Evolutionary conservation across 2,888 invertebrate genomes (phyloP), one percentile per base, ranked within the genome.

Genomic region (Pseudanteris insignis): DNA sequence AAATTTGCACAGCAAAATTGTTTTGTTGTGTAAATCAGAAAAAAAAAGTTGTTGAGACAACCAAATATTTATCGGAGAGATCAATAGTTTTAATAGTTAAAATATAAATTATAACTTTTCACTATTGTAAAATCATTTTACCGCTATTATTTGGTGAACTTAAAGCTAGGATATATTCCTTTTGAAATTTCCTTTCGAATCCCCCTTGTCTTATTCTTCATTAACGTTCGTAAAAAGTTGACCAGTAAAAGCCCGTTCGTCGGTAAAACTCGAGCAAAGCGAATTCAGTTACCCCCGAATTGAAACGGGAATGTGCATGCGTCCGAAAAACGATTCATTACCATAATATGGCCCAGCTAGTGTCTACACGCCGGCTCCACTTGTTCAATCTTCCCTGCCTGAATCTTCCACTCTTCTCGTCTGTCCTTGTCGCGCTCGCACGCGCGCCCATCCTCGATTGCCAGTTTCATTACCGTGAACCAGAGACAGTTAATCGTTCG

Each of bases 251-350:
- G 55, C 40, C 29, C 38, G 11, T 25, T 41, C 37, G 30, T 44
- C 37, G 37, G 30, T 28, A 34, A 41, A 58, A 50, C 50, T 50
- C 50, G 50, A 48, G 33, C 43, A 57, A 33, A 25, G 34, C 21
- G 34, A 30, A 47, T 36, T 46, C 41, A 50, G 51, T 40, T 59
- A 40, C 28, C 26, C 30, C 46, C 44, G 30, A 46, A 58, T 51
- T 58, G 67, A 67, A 68, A 67, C 33, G 32, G 21, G 28, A 40
- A 29, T 29, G 44, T 44, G 40, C 58, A 68, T 70, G 65, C 67
- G 67, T 59, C 67, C 63, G 58, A 67, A 67, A 67, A 73, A 62
- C 71, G 66, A 73, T 73, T 73, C 71, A 71, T 73, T 73, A 71
- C 71, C 64, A 64, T 64, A 66, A 67, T 70, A 71, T 69, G 68